These are phyloP conservation scores for Nothoprocta perdicaria DNA, from an alignment of 2,113 vertebrate species.

Conservation along the genomic window DNA sequence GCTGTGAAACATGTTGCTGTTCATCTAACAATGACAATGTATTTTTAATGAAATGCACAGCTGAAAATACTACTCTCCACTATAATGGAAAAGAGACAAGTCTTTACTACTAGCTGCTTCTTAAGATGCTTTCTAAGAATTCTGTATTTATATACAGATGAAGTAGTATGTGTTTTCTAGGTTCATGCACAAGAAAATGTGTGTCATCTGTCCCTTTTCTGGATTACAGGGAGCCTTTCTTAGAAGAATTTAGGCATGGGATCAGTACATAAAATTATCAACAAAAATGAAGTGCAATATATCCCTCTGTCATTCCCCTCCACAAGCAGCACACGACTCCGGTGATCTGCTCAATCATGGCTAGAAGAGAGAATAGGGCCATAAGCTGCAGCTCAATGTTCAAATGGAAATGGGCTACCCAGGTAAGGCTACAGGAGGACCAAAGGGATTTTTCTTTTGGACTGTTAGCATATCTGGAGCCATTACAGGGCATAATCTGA, in stretches of 20 bases:
- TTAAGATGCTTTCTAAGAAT: slow-evolving; percentile 18
- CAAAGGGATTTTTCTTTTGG: not conserved
- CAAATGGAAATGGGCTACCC: not conserved
- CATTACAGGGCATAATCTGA: not conserved
- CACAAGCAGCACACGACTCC: not conserved
- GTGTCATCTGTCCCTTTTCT: not conserved
- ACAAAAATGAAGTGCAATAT: not conserved
- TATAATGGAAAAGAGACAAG: not conserved
- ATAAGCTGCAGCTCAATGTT: not conserved
- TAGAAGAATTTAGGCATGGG: not conserved
- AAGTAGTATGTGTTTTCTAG: not conserved
- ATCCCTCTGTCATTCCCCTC: not conserved
- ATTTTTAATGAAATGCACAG: slow-evolving; percentile 28
- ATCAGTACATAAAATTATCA: not conserved
- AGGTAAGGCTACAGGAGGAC: not conserved
- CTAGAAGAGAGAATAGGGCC: not conserved
- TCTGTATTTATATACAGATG: not conserved
- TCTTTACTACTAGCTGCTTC: slow-evolving; percentile 3
- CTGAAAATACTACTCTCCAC: not conserved
- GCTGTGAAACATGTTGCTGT: not conserved
- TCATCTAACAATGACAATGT: not conserved
- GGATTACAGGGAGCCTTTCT: not conserved
- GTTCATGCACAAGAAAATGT: not conserved
- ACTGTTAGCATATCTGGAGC: too few relatives aligned
- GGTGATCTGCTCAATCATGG: not conserved